phyloP scores from a whole-genome alignment of 2,888 invertebrate genomes.

The Eugnorisma glareosa region DNA sequence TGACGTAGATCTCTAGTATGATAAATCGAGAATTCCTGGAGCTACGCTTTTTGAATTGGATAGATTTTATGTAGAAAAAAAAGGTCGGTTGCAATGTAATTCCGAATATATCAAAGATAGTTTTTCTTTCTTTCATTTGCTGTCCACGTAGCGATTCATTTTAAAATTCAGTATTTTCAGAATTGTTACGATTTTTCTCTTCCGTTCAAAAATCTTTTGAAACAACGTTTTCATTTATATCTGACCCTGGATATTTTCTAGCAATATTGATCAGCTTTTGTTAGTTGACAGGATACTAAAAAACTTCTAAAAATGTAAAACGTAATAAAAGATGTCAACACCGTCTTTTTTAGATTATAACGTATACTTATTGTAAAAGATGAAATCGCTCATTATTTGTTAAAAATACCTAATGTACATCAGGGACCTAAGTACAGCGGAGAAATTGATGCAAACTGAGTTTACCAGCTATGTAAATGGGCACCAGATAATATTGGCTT shows the following conservation, averaged over 20 bases:
- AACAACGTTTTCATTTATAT: neutral
- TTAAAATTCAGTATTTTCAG: neutral
- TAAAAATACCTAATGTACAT: too few species aligned
- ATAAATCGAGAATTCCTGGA: conserved; percentile 78
- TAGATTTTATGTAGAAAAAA: conserved; percentile 27
- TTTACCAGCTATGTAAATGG: too few species aligned
- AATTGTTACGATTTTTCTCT: neutral
- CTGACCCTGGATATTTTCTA: too few species aligned
- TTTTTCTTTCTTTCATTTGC: neutral
- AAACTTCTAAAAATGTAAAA: neutral
- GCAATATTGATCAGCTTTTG: neutral
- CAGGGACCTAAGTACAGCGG: too few species aligned
- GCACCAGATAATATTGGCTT: too few species aligned
- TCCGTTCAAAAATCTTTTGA: neutral
- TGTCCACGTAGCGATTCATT: neutral
- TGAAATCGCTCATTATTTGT: too few species aligned
- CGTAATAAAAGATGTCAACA: neutral
- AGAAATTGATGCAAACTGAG: too few species aligned
- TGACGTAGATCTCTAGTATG: conserved; percentile 80
- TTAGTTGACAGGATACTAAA: neutral
- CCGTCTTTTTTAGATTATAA: too few species aligned
- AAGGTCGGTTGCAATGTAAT: neutral
- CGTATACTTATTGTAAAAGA: neutral
- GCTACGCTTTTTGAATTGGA: conserved; percentile 61
- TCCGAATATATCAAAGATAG: neutral